A percentile compares a stretch with the other conserved stretches of the same genome.
These are phyloP conservation scores for Loriculus beryllinus DNA, from an alignment of 2,797 vertebrate genomes.

Conservation along the genomic window DNA sequence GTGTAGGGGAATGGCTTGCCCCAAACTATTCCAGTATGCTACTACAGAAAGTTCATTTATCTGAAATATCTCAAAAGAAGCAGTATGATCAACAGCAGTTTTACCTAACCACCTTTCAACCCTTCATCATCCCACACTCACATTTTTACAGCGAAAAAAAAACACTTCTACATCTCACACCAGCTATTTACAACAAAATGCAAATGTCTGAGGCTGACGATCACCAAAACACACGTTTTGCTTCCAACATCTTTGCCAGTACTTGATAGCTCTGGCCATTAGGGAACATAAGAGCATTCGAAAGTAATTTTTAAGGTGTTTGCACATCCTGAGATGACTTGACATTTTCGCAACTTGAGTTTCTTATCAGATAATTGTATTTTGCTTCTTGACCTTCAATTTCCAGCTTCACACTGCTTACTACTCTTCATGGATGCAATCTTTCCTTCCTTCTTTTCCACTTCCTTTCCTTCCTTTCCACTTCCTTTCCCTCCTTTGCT, in stretches of 20 bases:
- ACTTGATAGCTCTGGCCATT: background rate
- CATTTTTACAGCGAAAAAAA: background rate
- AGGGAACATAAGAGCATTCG: background rate
- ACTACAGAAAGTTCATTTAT: background rate
- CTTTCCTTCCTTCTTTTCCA: background rate
- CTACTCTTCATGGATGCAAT: background rate
- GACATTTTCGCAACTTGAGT: background rate
- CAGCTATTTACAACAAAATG: background rate
- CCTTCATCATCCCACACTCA: background rate
- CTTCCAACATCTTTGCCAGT: background rate
- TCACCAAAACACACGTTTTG: background rate
- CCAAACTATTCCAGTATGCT: background rate
- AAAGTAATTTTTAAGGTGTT: background rate
- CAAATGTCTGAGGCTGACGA: background rate
- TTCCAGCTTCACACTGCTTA: conserved; percentile 40
- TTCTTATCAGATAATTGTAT: background rate
- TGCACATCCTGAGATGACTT: background rate
- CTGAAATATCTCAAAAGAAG: background rate
- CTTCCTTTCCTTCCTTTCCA: background rate
- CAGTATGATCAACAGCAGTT: background rate
- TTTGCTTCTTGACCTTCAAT: background rate
- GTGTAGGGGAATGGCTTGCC: too few species aligned
- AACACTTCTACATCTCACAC: background rate
- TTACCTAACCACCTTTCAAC: background rate
- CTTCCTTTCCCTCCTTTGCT: background rate